phyloP scores from a whole-genome alignment of 2,888 invertebrate genomes.

The Loripinus fragilis region DNA sequence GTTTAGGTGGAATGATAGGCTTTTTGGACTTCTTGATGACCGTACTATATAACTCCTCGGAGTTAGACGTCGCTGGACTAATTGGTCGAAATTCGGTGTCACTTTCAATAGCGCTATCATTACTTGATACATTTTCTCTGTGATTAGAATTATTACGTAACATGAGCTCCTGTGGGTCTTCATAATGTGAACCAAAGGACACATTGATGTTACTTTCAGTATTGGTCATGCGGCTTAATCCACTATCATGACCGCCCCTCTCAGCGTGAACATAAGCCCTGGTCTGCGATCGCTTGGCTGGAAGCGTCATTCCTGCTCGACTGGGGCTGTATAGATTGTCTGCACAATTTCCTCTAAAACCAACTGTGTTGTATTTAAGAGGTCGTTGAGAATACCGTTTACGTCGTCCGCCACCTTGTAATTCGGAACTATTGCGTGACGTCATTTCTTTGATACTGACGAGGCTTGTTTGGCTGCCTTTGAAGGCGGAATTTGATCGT shows the following conservation, averaged over 20 bases:
- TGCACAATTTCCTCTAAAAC: slow-evolving; percentile 13
- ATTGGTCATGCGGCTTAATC: background rate
- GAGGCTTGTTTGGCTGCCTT: slow-evolving; percentile 48
- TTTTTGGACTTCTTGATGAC: slow-evolving; percentile 3
- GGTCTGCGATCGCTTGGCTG: background rate
- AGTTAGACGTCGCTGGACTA: background rate
- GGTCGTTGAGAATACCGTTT: slow-evolving; percentile 24
- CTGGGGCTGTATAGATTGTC: background rate
- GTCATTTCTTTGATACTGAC: slow-evolving; percentile 46
- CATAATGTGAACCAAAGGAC: background rate
- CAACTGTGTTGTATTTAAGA: slow-evolving; percentile 28
- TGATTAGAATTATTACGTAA: background rate
- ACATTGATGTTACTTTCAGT: background rate
- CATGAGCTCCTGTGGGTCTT: background rate
- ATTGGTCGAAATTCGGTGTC: background rate
- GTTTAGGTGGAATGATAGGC: slow-evolving; percentile 2
- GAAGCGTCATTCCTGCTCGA: background rate
- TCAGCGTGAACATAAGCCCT: slow-evolving; percentile 24
- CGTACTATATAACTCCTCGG: background rate
- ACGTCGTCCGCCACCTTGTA: slow-evolving; percentile 34
- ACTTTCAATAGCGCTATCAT: background rate
- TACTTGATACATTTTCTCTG: background rate
- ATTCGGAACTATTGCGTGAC: slow-evolving; percentile 34
- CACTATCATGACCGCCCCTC: background rate
- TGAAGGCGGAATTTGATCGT: slow-evolving; percentile 4